Conservation (phyloP, 2,888 invertebrate species). For the Thera britannica region DNA sequence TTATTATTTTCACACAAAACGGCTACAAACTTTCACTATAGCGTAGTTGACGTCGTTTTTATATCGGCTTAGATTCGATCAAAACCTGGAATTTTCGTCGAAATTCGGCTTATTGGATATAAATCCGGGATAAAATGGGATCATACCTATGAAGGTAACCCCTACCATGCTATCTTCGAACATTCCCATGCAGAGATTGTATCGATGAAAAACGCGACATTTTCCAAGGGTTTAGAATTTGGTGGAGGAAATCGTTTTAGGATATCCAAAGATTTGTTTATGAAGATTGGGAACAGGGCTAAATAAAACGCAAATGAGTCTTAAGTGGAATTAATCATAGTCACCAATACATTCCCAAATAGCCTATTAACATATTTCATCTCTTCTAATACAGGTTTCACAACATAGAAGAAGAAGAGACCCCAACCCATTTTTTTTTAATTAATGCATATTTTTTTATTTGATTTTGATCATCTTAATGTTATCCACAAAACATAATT, state of each 20-base stretch:
- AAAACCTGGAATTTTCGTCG: conserved; percentile 62
- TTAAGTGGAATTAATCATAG: not conserved
- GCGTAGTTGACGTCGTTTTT: conserved; percentile 52
- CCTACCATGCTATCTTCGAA: conserved; percentile 30
- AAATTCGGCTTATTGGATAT: conserved; percentile 74
- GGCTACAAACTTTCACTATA: conserved; percentile 53
- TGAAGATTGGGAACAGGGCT: not conserved
- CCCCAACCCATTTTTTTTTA: no score
- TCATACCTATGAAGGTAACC: conserved; percentile 60
- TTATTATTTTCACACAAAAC: conserved; percentile 58
- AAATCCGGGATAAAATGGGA: conserved; percentile 73
- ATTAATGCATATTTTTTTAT: no score
- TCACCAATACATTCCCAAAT: not conserved
- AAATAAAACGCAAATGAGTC: not conserved
- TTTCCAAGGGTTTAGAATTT: conserved; percentile 19
- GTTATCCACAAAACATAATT: no score
- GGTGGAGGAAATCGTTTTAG: conserved; percentile 22
- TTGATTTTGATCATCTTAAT: no score
- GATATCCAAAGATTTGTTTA: conserved; percentile 14
- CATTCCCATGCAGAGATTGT: conserved; percentile 30
- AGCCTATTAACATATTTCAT: not conserved
- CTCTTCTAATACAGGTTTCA: no score
- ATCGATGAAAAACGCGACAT: conserved; percentile 22
- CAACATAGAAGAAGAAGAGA: no score
- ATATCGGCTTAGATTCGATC: conserved; percentile 60